Percentiles rank a stretch among this genome's conserved stretches.
Evolutionary conservation across 2,797 vertebrate species (phyloP).

Genomic region (Pitangus sulphuratus): DNA sequence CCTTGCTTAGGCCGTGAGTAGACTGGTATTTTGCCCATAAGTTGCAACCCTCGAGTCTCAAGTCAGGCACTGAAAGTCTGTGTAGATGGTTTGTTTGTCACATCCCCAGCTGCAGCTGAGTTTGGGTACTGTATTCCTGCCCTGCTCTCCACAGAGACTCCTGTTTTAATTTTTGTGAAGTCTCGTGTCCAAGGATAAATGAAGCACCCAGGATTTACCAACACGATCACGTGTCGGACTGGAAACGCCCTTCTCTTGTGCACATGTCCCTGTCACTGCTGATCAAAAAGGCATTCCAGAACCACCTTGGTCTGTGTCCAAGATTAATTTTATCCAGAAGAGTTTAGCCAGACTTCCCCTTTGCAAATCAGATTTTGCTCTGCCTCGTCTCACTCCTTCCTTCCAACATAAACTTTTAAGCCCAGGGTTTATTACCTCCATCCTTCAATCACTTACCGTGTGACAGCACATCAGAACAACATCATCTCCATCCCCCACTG

Average conservation of each 20-base stretch:
- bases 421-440: not conserved
- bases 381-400: not conserved
- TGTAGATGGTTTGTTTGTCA: not conserved
- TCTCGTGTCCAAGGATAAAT: not conserved
- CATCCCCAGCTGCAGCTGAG: not conserved
- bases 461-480: not conserved
- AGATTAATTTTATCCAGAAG: conserved; percentile 12
- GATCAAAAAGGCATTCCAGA: not conserved
- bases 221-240: not conserved
- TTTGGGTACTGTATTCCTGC: not conserved
- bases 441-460: not conserved
- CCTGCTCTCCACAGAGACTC: not conserved
- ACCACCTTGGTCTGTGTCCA: not conserved
- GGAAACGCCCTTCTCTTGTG: not conserved
- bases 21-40: not conserved
- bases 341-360: conserved; percentile 14
- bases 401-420: conserved; percentile 16
- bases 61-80: not conserved
- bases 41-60: not conserved
- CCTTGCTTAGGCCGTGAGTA: not conserved
- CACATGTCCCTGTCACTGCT: not conserved
- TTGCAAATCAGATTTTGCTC: conserved; percentile 12
- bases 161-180: not conserved
- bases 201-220: not conserved
- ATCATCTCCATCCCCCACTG: not conserved